These are phyloP conservation scores for Drosophila niveifrons DNA, from an alignment of 2,888 invertebrate genomes.

Conservation along the genomic window DNA sequence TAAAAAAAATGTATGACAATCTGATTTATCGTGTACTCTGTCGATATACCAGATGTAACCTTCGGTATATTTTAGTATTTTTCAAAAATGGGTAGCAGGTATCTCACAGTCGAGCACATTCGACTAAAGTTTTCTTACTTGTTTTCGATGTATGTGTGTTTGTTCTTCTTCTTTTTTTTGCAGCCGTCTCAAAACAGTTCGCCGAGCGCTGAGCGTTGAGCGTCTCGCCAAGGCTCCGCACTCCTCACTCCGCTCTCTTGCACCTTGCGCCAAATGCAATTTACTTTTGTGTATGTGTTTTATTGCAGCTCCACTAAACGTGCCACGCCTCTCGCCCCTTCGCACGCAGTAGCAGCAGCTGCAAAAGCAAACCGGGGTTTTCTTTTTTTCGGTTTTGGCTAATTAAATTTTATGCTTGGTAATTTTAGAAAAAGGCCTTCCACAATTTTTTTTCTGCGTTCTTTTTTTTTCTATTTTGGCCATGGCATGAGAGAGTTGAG, in stretches of 20 bases:
- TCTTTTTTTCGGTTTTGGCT: constrained; percentile 74
- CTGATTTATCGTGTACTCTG: no score
- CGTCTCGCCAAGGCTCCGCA: constrained; percentile 12
- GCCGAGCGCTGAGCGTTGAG: constrained; percentile 1
- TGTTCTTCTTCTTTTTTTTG: neutral
- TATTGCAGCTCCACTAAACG: constrained; percentile 42
- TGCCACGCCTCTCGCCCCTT: constrained; percentile 5
- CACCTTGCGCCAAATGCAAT: constrained; percentile 68
- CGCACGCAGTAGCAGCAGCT: constrained; percentile 31
- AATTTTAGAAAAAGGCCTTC: constrained; percentile 77
- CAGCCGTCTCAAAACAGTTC: constrained; percentile 15
- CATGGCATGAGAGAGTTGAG: neutral
- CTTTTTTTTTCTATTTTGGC: neutral
- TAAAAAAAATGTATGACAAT: no score
- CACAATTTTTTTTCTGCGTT: constrained; percentile 42
- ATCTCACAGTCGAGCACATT: no score
- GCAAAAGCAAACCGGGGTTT: constrained; percentile 37
- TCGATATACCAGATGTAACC: no score
- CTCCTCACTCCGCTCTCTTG: constrained; percentile 19
- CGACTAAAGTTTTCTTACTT: no score
- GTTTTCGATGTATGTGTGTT: no score
- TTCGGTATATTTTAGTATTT: no score
- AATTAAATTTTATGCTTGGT: constrained; percentile 81
- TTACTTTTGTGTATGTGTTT: constrained; percentile 65
- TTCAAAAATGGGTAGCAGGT: no score